A percentile compares a stretch with the other conserved stretches of the same genome.
Conservation (phyloP, 2,797 vertebrate species). For the Cuniculus paca region DNA sequence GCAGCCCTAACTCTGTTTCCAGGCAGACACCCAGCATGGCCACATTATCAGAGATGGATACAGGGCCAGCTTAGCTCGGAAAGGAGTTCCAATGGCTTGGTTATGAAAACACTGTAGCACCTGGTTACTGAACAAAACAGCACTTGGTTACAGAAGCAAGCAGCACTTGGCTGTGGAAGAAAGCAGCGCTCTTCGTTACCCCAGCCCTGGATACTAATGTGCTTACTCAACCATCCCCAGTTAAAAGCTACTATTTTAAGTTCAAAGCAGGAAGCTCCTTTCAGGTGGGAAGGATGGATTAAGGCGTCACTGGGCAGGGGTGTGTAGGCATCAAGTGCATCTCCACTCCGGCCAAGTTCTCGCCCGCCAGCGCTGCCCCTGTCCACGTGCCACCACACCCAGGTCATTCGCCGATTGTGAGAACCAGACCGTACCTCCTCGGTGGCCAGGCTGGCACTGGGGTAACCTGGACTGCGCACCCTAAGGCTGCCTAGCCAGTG, state of each 20-base stretch:
- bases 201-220: conserved; percentile 59
- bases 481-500: conserved; percentile 72
- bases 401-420: conserved; percentile 79
- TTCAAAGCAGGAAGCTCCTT: conserved; percentile 78
- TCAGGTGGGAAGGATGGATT: conserved; percentile 69
- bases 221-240: conserved; percentile 72
- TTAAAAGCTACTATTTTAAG: conserved; percentile 86
- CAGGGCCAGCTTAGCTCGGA: conserved; percentile 53
- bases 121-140: not conserved
- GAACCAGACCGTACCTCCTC: conserved; percentile 85
- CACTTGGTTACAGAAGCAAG: not conserved
- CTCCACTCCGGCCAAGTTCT: not conserved
- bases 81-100: not conserved
- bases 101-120: no score
- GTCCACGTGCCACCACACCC: conserved; percentile 60
- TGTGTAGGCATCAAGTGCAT: not conserved
- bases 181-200: not conserved
- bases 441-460: conserved; percentile 90
- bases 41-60: not conserved
- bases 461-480: conserved; percentile 86
- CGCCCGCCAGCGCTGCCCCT: not conserved
- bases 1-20: not conserved
- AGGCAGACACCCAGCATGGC: conserved; percentile 39
- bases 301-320: conserved; percentile 57
- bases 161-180: no score